Conservation (phyloP, 2,888 invertebrate species). For the Lymantria monacha region DNA sequence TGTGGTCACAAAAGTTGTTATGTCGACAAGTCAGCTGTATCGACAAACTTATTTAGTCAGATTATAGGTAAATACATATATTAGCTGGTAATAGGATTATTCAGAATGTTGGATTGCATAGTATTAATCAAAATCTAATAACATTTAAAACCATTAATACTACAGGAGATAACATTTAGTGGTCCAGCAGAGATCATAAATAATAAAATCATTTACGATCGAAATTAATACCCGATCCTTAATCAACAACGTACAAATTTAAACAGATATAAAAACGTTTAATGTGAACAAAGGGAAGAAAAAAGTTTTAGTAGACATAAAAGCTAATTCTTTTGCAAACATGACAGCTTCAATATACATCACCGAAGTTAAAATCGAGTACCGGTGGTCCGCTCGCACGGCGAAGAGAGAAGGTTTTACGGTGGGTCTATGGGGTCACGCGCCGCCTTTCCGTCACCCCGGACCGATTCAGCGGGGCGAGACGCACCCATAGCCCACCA, state of each 20-base stretch:
- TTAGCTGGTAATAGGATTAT: neutral
- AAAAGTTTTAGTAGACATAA: neutral
- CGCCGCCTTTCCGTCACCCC: too few relatives aligned
- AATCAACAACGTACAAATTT: neutral
- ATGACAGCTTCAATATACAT: neutral
- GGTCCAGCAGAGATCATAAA: neutral
- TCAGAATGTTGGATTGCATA: neutral
- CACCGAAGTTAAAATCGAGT: too few relatives aligned
- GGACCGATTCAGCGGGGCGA: too few relatives aligned
- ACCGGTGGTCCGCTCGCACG: too few relatives aligned
- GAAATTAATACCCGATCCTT: neutral
- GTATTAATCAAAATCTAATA: slow-evolving; percentile 4
- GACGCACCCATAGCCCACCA: too few relatives aligned
- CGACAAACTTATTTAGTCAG: neutral
- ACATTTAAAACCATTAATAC: neutral
- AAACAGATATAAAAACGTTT: neutral
- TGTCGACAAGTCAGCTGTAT: neutral
- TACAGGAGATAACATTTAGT: neutral
- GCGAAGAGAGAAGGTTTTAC: too few relatives aligned
- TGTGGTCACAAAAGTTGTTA: too few relatives aligned
- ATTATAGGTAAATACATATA: neutral
- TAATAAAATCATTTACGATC: neutral
- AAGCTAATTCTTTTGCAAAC: neutral
- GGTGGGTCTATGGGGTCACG: too few relatives aligned
- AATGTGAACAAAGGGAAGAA: neutral